Base-by-base conservation (phyloP, 2,113 vertebrate species). In the Furnarius figulus region DNA sequence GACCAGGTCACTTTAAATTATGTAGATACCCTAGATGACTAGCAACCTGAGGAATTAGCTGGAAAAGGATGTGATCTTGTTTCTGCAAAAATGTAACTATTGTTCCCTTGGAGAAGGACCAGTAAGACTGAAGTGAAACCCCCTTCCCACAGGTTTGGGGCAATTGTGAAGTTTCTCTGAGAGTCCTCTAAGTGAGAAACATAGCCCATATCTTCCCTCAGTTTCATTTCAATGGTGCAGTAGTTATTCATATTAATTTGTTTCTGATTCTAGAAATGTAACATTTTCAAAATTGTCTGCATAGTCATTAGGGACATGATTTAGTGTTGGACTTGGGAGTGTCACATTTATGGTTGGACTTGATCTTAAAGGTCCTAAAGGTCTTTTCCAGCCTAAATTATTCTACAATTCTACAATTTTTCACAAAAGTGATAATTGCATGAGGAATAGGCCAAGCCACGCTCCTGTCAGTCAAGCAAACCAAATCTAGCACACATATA, bases 61-160 rank as follows among this genome's bases (percentile, higher is more conserved):
- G 13, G 33, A 73, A 94, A 83, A 66, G 18, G 0, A 53, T 40
- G 15, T 0, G 1, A n/a, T 27, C 22, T 61, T 1, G 0, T 59
- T 90, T 25, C n/a, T 66, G 15, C 37, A 14, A 49, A 92, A 90
- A 74, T 40, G 3, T 28, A 50, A 16, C 20, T n/a, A 23, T 44
- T 86, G 27, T 8, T 80, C 19, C 7, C 10, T 80, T 61, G 37
- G 9, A 86, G 40, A 86, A 80, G 14, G 24, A 84, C 39, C 2
- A 0, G 11, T 28, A 70, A 37, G 25, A 39, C 10, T 49, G 49
- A 87, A 82, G 44, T 22, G 6, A 91, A 91, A 73, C 4, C 6
- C 40, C 5, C 8, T 76, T 53, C 23, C 13, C 28, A 68, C 7
- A 61, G 30, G 17, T 49, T 56, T 87, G 39, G 18, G 66, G 15